Evolutionary conservation across 2,888 invertebrate species (phyloP), one percentile per base, ranked within the genome.

Genomic region (Phalera bucephala): DNA sequence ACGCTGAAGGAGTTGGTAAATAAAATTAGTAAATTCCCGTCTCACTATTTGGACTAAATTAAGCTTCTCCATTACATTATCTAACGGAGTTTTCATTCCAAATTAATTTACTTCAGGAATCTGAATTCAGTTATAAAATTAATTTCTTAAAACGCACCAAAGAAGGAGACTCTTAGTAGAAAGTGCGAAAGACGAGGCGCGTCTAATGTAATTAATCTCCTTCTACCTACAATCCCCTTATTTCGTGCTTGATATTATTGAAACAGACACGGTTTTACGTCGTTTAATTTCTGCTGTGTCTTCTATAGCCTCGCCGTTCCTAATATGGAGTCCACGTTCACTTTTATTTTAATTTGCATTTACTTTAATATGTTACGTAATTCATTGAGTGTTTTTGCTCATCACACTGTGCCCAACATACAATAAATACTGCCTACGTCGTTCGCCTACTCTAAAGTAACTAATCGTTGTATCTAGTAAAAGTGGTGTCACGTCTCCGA

Each of bases 171-270:
- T 72, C 53, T 72, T 67, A 70, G 62, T 54, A 56, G 55, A 53
- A 51, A 57, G 46, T 49, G 53, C 45, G 33, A 36, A 72, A 67
- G 64, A 67, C 57, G 60, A 64, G 60, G 63, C 62, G 40, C 65
- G 68, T 68, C 67, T 72, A 65, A 72, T 72, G 69, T 72, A 75
- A 79, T 80, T 82, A 74, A 76, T 79, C 64, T 68, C 62, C 55
- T 61, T 64, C 55, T 49, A 48, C 64, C 64, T 5, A 17, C 17
- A 17, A 5, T 68, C 72, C 62, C 65, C 40, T 51, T 58, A 56
- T 68, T 72, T 64, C 51, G 59, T 40, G 40, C 40, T 59, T 55
- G 47, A 60, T 57, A 38, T 57, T 63, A 66, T 65, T 65, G 46
- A 63, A 60, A 38, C 52, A 49, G 54, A 43, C 54, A 45, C 52